Evolutionary conservation across 2,797 vertebrate species (phyloP), one percentile per base, ranked within the genome.

Genomic region (Acanthurus tractus): DNA sequence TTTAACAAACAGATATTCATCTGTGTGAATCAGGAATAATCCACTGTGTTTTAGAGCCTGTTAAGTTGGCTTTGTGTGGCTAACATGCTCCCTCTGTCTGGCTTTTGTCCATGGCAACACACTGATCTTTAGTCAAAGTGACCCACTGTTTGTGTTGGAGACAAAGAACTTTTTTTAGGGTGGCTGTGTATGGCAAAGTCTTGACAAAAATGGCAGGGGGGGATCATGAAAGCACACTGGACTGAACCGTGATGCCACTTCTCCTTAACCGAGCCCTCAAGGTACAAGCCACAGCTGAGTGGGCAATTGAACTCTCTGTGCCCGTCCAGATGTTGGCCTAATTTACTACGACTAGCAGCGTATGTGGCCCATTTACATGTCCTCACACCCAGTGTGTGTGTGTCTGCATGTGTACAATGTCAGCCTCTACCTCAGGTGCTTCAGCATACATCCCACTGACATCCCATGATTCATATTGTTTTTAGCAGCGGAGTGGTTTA

Each of bases 251-350:
- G 59, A 81, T 83, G 78, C 76, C 73, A 75, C 58, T 83, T 87
- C 81, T 90, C 63, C 81, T 86, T 78, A 86, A 88, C 86, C 42
- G 34, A 78, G 86, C 79, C 90, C 90, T 87, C 3, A 59, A 83
- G 91, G 88, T 86, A 84, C 71, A 73, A 73, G 66, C 75, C 86
- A 90, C 89, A 92, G 89, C 84, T 89, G 89, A 94, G 80, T 82
- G 87, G 88, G 84, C 91, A 94, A 90, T 90, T 88, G 66, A 87
- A 87, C 81, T 84, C 82, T 81, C 85, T 75, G 77, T 90, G 90
- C 72, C 80, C 52, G 83, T 89, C 93, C 94, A 95, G 94, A 94
- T 96, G 94, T 94, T 95, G 93, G 79, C 93, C 93, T 94, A 92
- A 94, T 95, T 95, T 91, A 69, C 74, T 45, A 66, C n/a, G 88